A percentile compares a stretch with the other conserved stretches of the same genome.
Evolutionary conservation across 1,140 invertebrate species (phyloP).

Genomic region (Ephestia elutella): DNA sequence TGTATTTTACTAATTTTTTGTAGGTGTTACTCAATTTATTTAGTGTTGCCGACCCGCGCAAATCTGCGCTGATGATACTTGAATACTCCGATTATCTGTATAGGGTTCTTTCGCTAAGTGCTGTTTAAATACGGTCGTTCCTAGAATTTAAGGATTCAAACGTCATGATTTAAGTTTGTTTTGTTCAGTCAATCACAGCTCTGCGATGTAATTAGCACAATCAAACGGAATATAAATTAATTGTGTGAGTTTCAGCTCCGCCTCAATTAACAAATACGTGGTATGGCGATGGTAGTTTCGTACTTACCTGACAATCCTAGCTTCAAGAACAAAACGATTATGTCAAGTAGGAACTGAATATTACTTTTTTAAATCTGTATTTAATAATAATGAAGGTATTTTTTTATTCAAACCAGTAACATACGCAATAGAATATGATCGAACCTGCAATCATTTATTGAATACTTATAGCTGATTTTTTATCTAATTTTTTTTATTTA

Average conservation of each 20-base stretch:
- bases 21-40: conserved; percentile 12
- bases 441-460: too few relatives aligned
- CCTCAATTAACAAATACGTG: neutral
- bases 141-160: neutral
- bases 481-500: too few relatives aligned
- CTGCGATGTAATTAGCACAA: neutral
- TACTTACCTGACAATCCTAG: too few relatives aligned
- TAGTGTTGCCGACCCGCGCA: neutral
- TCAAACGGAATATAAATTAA: neutral
- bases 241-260: neutral
- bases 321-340: neutral
- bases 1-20: conserved; percentile 16
- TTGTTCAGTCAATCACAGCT: neutral
- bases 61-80: neutral
- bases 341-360: neutral
- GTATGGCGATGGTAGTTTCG: neutral
- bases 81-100: neutral
- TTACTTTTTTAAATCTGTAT: too few relatives aligned
- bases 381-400: too few relatives aligned
- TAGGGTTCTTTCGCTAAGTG: neutral
- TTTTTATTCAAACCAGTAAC: too few relatives aligned
- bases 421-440: too few relatives aligned
- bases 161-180: neutral
- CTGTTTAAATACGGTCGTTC: neutral
- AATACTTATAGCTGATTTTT: too few relatives aligned